phyloP scores from a whole-genome alignment of 2,797 vertebrate species.

The Lagodon rhomboides region DNA sequence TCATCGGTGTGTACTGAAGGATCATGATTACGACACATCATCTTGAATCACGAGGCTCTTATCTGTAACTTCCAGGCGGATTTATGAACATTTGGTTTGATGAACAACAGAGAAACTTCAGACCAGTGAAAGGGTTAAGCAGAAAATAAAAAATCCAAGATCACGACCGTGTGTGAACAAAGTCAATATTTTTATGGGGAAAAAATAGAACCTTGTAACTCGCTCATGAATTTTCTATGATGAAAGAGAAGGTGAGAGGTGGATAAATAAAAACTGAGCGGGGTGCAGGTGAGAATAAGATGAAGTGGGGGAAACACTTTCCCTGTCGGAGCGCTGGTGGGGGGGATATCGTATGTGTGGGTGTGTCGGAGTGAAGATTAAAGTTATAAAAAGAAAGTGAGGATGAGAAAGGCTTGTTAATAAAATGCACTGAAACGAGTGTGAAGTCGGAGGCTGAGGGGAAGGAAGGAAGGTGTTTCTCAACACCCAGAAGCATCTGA shows the following conservation, averaged over 20 bases:
- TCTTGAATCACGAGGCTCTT: background rate
- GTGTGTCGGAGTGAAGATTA: constrained; percentile 53
- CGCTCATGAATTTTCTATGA: constrained; percentile 52
- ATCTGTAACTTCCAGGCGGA: background rate
- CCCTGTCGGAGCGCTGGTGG: constrained; percentile 49
- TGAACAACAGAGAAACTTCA: background rate
- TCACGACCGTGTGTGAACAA: background rate
- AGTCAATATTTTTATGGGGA: background rate
- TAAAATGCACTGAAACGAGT: constrained; percentile 27
- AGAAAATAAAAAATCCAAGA: background rate
- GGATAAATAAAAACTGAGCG: constrained; percentile 42
- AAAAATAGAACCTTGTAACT: background rate
- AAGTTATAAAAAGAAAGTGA: constrained; percentile 51
- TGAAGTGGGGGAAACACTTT: constrained; percentile 52
- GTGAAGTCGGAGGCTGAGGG: constrained; percentile 8
- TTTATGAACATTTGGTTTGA: background rate
- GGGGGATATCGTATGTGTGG: too few species aligned
- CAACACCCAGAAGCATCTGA: constrained; percentile 16
- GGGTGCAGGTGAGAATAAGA: constrained; percentile 46
- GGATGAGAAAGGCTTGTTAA: constrained; percentile 37
- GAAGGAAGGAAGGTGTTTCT: background rate
- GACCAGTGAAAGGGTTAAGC: background rate
- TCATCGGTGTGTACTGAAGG: background rate
- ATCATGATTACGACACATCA: background rate
- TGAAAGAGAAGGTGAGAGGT: constrained; percentile 37